Base-by-base conservation (phyloP, 1,140 invertebrate genomes). In the Akabosia matsudoensis region DNA sequence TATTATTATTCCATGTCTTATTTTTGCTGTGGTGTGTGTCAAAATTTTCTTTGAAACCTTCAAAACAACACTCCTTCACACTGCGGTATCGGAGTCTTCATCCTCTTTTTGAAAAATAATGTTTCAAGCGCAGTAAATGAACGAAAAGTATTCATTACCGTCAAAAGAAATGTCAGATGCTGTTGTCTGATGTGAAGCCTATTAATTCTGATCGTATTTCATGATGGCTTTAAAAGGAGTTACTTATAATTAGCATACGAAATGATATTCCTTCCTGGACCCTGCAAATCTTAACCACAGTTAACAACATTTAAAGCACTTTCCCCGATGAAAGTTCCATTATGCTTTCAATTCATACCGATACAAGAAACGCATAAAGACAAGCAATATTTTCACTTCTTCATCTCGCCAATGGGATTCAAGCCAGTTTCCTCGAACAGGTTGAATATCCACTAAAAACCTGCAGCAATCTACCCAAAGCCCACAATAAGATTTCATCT, bases 11-110 rank as follows among this genome's bases (percentile, higher is more conserved):
- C 24, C 24, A 31, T 30, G 24, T 28, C 30, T 28, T n/a, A 67
- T 31, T 67, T 67, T 67, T 67, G 61, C 30, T 67, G 28, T 67
- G 61, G 61, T 67, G 26, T 67, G 61, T 67, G 61, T 67, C 61
- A 67, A 31, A 67, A 67, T 16, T 67, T 67, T 67, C 26, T 67
- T 31, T 67, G 13, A 31, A 67, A 67, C 26, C 7, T 30, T 10
- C 61, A 28, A 67, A 67, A 31, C 28, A 67, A 67, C 4, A 2
- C 61, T 7, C 24, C 2, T 67, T 31, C 31, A 7, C 7, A 7
- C 31, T 67, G 13, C 31, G 24, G 26, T n/a, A 4, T 67, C 22
- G 7, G 14, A 13, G 4, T 56, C 54, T 56, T 56, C 54, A 56
- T 13, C 7, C 7, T 24, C 4, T 56, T 24, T 56, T 13, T 4